Evolutionary conservation across 2,797 vertebrate species (phyloP).

Genomic region (Chiroxiphia lanceolata): DNA sequence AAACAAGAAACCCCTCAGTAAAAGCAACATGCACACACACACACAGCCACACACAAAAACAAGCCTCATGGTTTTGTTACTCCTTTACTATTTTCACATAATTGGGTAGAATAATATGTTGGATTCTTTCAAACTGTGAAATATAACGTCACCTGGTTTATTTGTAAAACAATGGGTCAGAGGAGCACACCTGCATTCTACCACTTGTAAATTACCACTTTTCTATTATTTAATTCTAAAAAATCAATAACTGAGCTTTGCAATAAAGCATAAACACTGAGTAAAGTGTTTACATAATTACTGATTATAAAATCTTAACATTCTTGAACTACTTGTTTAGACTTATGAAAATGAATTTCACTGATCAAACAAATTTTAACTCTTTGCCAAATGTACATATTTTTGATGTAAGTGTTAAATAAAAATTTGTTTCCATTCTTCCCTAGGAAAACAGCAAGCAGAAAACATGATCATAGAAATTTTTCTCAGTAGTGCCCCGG

Average conservation of each 20-base stretch:
- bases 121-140: not conserved
- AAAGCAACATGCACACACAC: not conserved
- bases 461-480: not conserved
- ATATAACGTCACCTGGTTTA: not conserved
- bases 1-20: fast-evolving
- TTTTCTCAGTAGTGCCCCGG: not conserved
- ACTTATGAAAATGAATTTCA: not conserved
- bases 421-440: not conserved
- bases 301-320: not conserved
- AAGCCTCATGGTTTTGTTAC: not conserved
- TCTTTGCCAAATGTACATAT: not conserved
- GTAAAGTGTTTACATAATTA: not conserved
- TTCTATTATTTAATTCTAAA: not conserved
- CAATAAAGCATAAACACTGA: not conserved
- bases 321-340: not conserved
- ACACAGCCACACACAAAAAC: too few relatives aligned
- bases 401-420: not conserved
- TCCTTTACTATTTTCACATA: not conserved
- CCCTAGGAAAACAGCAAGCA: not conserved
- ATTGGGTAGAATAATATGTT: not conserved
- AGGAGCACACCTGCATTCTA: not conserved
- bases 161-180: not conserved
- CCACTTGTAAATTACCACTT: not conserved
- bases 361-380: not conserved
- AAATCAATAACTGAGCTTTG: not conserved